Base-by-base conservation (phyloP, 1,140 invertebrate species). In the Radopholus similis region DNA sequence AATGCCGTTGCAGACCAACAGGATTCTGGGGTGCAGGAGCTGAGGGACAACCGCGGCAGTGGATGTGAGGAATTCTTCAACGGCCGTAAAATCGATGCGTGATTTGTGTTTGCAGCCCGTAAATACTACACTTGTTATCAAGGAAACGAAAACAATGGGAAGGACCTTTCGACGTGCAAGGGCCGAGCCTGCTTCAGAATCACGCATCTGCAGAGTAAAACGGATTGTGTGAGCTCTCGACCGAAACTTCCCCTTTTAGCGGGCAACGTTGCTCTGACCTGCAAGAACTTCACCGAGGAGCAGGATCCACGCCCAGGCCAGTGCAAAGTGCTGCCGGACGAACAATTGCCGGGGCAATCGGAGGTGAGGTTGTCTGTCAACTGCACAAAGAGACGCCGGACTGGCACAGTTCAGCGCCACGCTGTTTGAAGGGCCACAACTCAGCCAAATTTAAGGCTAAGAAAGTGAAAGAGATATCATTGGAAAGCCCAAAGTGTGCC, bases 101-200 rank as follows among this genome's bases (percentile, higher is more conserved):
- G n/a, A n/a, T n/a, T n/a, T n/a, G 15, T 62, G 23, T 26, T 26
- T 47, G 21, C 18, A 18, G 11, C 11, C 4, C 4, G 18, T 13
- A 30, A 51, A 34, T 62, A 13, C 37, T 60, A 21, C 23, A 62
- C 42, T 23, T 62, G 59, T 42, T 62, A 62, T 13, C 59, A 62
- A n/a, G 59, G 59, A 23, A n/a, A 26, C 1, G 38, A 49, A 35
- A 23, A 26, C 15, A 44, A 42, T 5, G 37, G 21, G 8, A 26
- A 18, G 23, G 13, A 34, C 9, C 21, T 38, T 2, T 8, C 13
- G 3, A 32, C 40, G 47, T 62, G 59, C 47, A 28, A 42, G n/a
- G 59, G 59, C 42, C 40, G 30, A 62, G 40, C 47, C 32, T 62
- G 59, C 28, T 18, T 49, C 21, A 21, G 59, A 42, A 2, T 26